phyloP scores from a whole-genome alignment of 2,113 vertebrate genomes.

The Pelmatolapia mariae region DNA sequence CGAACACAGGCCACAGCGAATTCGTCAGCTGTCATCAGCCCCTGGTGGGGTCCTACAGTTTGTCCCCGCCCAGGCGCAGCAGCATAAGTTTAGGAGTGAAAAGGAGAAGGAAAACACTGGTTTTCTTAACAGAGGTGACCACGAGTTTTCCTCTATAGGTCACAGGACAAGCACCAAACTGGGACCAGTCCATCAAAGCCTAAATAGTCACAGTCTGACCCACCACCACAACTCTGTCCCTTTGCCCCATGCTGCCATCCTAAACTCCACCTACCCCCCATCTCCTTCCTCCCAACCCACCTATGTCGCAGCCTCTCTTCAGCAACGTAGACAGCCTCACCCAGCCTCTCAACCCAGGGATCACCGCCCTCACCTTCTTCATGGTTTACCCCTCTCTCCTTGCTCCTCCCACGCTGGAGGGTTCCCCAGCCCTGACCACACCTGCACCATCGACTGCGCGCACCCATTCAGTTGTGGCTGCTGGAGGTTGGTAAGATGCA shows the following conservation, averaged over 20 bases:
- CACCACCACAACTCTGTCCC: slow-evolving; percentile 61
- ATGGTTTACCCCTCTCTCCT: slow-evolving; percentile 62
- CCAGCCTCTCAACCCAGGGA: slow-evolving; percentile 30
- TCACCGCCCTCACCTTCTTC: slow-evolving; percentile 57
- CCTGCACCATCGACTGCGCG: slow-evolving; percentile 74
- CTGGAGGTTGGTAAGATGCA: slow-evolving; percentile 74
- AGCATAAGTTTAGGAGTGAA: slow-evolving; percentile 47
- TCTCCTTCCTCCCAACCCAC: slow-evolving; percentile 47
- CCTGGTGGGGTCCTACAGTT: slow-evolving; percentile 69
- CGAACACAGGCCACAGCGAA: slow-evolving; percentile 49
- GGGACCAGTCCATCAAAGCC: slow-evolving; percentile 65
- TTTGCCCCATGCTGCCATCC: slow-evolving; percentile 68
- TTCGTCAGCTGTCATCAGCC: slow-evolving; percentile 56
- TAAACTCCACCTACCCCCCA: slow-evolving; percentile 59
- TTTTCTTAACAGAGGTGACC: slow-evolving; percentile 29
- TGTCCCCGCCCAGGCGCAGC: slow-evolving; percentile 66
- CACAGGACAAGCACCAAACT: slow-evolving; percentile 74
- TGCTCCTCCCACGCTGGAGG: slow-evolving; percentile 63
- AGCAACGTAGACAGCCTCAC: slow-evolving; percentile 48
- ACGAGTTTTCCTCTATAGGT: slow-evolving; percentile 50
- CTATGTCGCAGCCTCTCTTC: slow-evolving; percentile 45
- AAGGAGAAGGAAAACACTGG: slow-evolving; percentile 57
- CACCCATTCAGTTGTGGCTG: slow-evolving; percentile 76
- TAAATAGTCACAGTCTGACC: slow-evolving; percentile 58
- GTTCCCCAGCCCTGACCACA: slow-evolving; percentile 75